Conservation (phyloP, 2,797 vertebrate species). For the Halcyon chelicuti region DNA sequence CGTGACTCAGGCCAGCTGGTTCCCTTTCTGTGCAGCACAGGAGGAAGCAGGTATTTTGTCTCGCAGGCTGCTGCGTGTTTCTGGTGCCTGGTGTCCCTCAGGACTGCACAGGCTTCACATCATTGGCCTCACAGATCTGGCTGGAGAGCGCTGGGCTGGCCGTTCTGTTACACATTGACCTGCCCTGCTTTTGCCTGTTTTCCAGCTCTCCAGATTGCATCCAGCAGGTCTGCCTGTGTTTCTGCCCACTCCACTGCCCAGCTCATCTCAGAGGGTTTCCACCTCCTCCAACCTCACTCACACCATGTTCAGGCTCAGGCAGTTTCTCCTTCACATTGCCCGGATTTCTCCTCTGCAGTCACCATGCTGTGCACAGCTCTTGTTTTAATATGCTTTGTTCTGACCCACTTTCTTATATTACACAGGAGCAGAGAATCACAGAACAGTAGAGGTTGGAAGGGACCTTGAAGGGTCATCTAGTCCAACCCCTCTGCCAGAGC, state of each 20-base stretch:
- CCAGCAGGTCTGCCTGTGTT: accelerated
- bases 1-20: neutral
- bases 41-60: neutral
- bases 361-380: neutral
- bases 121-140: accelerated
- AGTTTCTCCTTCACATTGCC: too few relatives aligned
- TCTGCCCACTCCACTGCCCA: neutral
- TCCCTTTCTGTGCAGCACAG: neutral
- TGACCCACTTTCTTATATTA: neutral
- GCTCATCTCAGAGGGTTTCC: neutral
- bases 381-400: neutral
- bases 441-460: too few relatives aligned
- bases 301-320: accelerated
- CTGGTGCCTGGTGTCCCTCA: neutral
- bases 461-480: too few relatives aligned
- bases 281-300: neutral
- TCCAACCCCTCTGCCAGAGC: too few relatives aligned
- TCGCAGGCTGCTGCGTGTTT: neutral
- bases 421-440: too few relatives aligned
- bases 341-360: neutral
- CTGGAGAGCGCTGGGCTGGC: neutral
- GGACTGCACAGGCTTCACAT: neutral
- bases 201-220: neutral
- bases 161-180: neutral
- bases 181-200: neutral